Conservation (phyloP, 2,113 vertebrate genomes). For the Prochilodus magdalenae region DNA sequence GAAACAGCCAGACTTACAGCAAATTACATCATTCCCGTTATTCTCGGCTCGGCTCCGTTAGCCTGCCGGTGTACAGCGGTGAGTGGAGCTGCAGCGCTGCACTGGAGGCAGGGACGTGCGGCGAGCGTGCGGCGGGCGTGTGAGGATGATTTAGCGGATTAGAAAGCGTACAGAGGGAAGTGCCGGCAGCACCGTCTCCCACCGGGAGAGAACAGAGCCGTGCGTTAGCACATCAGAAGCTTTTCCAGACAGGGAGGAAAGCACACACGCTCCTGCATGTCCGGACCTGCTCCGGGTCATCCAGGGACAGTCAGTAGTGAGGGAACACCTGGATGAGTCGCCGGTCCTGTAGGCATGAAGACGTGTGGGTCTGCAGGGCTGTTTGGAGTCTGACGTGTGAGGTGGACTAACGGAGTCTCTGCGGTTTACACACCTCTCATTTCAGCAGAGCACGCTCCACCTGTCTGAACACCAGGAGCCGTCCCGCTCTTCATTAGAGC, state of each 20-base stretch:
- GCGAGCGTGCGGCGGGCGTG: background rate
- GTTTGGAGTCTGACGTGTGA: too few species aligned
- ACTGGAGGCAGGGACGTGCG: background rate
- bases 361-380: too few species aligned
- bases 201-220: background rate
- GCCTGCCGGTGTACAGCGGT: background rate
- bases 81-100: background rate
- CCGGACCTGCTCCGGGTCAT: too few species aligned
- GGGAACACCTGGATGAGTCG: too few species aligned
- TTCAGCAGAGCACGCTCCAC: too few species aligned
- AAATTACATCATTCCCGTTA: background rate
- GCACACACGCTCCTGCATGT: background rate
- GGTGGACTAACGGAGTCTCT: too few species aligned
- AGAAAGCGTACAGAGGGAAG: background rate
- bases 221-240: background rate
- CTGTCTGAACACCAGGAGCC: too few species aligned
- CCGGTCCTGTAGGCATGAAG: too few species aligned
- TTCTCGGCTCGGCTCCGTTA: background rate
- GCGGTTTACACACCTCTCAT: too few species aligned
- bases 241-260: background rate
- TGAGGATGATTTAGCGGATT: background rate
- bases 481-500: too few species aligned
- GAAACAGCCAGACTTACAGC: background rate
- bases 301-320: too few species aligned
- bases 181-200: background rate